Base-by-base conservation (phyloP, 2,797 vertebrate species). In the Serranus cabrilla region DNA sequence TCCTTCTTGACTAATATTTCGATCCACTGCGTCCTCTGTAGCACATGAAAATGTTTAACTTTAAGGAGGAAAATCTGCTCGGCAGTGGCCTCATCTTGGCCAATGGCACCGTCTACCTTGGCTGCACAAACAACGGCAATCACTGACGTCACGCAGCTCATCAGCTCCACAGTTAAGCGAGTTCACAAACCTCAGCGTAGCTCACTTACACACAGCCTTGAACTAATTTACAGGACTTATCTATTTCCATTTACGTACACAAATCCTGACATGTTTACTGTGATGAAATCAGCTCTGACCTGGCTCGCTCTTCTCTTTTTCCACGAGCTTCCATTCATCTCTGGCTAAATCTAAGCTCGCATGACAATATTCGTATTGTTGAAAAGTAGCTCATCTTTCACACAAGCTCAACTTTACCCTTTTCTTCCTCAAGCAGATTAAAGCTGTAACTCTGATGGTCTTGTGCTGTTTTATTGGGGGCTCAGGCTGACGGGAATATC, bases 311-410 rank as follows among this genome's bases (percentile, higher is more conserved):
- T 67, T 5, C 16, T 8, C 45, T 37, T 54, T 72, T 85, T 78
- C 71, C 71, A 52, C 10, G 3, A 11, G 11, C 51, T 63, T 16
- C 8, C 34, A 27, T 16, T 47, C 17, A 65, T 45, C 31, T 64
- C 63, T 39, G 10, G 17, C 8, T 42, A 21, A 77, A 62, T 56
- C 46, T 14, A 13, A 34, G 13, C 16, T 59, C 62, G 57, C 11
- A 9, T 56, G 40, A 66, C 23, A 2, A 54, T 73, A 49, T 66
- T 23, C 0, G 3, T 37, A 57, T 23, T 12, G 23, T 8, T 18
- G 71, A 52, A 8, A 82, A 71, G 50, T 2, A 2, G 25, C 58
- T 82, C 73, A 54, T 65, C 40, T 80, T 80, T 72, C 63, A 82
- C 58, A 51, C 4, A 18, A 11, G 14, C 43, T 70, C 27, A 14